Conservation (phyloP, 2,888 invertebrate genomes). For the Carterocephalus palaemon region DNA sequence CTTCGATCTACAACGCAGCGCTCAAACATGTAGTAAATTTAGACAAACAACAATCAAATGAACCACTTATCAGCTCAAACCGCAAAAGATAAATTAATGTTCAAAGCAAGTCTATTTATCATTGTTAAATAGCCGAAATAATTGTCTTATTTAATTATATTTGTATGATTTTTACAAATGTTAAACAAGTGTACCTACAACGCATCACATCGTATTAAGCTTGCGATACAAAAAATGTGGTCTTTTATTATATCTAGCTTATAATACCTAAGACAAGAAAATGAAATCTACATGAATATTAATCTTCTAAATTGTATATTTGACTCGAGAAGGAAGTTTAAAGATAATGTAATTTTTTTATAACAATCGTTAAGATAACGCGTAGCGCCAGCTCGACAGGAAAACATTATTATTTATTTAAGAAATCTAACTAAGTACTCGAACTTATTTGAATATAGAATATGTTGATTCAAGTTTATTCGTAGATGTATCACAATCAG, state of each 20-base stretch:
- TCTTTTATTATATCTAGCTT: too few species aligned
- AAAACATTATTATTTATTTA: slow-evolving; percentile 14
- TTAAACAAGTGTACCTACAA: too few species aligned
- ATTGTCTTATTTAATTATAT: slow-evolving; percentile 44
- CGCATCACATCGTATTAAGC: too few species aligned
- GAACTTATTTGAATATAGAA: too few species aligned
- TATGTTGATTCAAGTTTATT: too few species aligned
- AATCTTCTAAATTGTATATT: slow-evolving; percentile 28
- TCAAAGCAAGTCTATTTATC: slow-evolving; percentile 56
- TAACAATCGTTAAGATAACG: slow-evolving; percentile 43
- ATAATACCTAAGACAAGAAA: too few species aligned
- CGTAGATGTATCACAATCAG: too few species aligned
- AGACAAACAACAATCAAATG: slow-evolving; percentile 57
- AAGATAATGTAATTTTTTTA: slow-evolving; percentile 41
- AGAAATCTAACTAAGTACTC: neutral
- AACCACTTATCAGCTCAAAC: slow-evolving; percentile 51
- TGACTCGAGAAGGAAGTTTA: slow-evolving; percentile 45
- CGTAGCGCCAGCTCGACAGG: slow-evolving; percentile 34
- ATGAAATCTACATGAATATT: too few species aligned
- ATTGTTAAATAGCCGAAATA: slow-evolving; percentile 46
- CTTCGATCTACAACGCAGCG: slow-evolving; percentile 7
- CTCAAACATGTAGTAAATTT: slow-evolving; percentile 37
- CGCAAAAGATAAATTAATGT: slow-evolving; percentile 53
- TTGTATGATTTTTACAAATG: too few species aligned
- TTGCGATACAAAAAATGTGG: too few species aligned